Base-by-base conservation (phyloP, 2,888 invertebrate species). In the Merodon equestris region DNA sequence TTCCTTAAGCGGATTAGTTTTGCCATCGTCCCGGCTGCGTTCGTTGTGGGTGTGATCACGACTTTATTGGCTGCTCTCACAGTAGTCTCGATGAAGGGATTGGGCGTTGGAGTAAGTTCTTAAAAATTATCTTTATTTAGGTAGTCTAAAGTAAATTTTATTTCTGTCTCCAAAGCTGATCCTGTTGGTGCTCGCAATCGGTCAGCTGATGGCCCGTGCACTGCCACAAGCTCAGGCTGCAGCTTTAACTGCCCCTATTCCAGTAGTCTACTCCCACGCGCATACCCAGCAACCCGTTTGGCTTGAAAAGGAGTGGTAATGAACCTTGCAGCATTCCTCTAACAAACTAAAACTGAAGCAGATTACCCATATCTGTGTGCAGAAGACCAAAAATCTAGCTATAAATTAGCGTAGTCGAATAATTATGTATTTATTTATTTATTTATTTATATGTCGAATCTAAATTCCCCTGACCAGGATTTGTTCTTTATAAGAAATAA, bases 41-140 rank as follows among this genome's bases (percentile, higher is more conserved):
- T 94, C 89, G 94, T 94, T 64, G 87, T 94, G 83, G 94, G 94
- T 15, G 93, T 94, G 57, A 93, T 94, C 68, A 94, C 94, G 57
- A 94, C 94, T 0, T 89, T 94, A 54, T 88, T 94, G 68, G 91
- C 93, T 83, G 91, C 93, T 0, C 91, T 94, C 4, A 93, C 94
- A 0, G 92, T 94, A 44, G 92, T 93, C 63, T 93, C 93, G 5
- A 92, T 94, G 54, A 94, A 94, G 89, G 93, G 94, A 79, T 90
- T 94, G 77, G 93, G 92, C 36, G 92, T 94, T 48, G 94, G 94
- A 10, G 81, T 81, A 71, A 70, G 74, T 64, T 13, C 2, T 27
- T 38, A n/a, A 9, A 40, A 48, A 27, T 27, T n/a, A 36, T 9
- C 36, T 10, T 40, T 3, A 40, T 40, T 40, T n/a, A 5, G 10